These are phyloP conservation scores for Heteromurus nitidus DNA, from an alignment of 2,888 invertebrate species.

Conservation along the genomic window DNA sequence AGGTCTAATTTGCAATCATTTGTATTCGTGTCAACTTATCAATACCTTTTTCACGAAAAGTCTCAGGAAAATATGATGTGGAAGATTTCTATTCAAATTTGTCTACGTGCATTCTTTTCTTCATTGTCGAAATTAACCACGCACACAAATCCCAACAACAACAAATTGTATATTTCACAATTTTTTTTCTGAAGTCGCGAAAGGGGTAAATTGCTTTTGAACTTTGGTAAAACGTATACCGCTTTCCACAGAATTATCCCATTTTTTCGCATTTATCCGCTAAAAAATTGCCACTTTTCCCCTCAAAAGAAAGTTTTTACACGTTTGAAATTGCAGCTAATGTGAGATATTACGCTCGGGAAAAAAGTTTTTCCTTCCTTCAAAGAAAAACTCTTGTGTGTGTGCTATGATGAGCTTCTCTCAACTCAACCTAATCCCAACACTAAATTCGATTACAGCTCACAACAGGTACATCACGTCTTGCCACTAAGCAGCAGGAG, in stretches of 20 bases:
- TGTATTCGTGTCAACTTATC: not conserved
- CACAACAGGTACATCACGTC: slow-evolving; percentile 42
- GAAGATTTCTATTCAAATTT: no score
- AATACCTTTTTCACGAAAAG: no score
- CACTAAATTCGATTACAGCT: slow-evolving; percentile 21
- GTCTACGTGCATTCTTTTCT: no score
- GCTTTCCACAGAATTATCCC: slow-evolving; percentile 29
- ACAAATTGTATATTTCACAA: not conserved
- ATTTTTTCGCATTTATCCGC: slow-evolving; percentile 30
- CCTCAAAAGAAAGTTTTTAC: slow-evolving; percentile 14
- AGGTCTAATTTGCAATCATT: slow-evolving; percentile 31
- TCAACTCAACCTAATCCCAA: no score
- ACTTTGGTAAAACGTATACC: slow-evolving; percentile 29
- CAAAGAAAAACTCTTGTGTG: no score
- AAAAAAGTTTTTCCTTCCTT: no score
- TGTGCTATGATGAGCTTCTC: no score
- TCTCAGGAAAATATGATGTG: no score
- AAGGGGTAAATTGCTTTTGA: slow-evolving; percentile 27
- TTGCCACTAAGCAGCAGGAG: slow-evolving; percentile 21
- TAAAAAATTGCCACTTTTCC: slow-evolving; percentile 24
- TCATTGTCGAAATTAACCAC: no score
- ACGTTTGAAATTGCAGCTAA: not conserved
- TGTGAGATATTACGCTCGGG: no score
- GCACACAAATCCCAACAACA: no score
- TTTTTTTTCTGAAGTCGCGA: no score